phyloP scores from a whole-genome alignment of 1,140 invertebrate genomes.

The Pseudomyrmex dendroicus region DNA sequence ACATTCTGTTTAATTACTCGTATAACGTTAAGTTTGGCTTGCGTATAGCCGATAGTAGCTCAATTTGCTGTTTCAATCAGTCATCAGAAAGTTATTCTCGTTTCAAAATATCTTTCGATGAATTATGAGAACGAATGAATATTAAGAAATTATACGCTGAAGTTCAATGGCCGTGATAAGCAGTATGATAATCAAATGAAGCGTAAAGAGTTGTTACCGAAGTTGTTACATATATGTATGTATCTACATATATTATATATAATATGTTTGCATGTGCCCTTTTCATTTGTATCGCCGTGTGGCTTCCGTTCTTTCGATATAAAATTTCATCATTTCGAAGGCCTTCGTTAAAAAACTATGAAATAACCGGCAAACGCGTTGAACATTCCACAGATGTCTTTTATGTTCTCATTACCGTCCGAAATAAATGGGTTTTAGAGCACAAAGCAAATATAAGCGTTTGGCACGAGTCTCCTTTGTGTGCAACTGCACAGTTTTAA shows the following conservation, averaged over 20 bases:
- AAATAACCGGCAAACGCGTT: constrained; percentile 43
- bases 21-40: constrained; percentile 57
- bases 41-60: constrained; percentile 23
- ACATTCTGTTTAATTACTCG: constrained; percentile 62
- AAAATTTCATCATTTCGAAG: constrained; percentile 62
- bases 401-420: constrained; percentile 67
- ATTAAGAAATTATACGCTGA: constrained; percentile 72
- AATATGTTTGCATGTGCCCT: neutral
- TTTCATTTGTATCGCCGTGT: constrained; percentile 30
- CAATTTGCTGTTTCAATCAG: constrained; percentile 67
- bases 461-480: constrained; percentile 20
- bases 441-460: constrained; percentile 58
- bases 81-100: constrained; percentile 53
- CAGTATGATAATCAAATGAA: constrained; percentile 70
- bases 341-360: constrained; percentile 48
- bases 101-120: constrained; percentile 60
- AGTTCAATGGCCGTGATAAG: constrained; percentile 66
- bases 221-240: no score
- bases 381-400: constrained; percentile 54
- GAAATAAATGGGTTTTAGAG: constrained; percentile 64
- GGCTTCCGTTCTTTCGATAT: constrained; percentile 44
- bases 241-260: no score
- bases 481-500: constrained; percentile 14
- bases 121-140: constrained; percentile 4
- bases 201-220: constrained; percentile 45